Base-by-base conservation (phyloP, 2,113 vertebrate species). In the Pteronura brasiliensis region DNA sequence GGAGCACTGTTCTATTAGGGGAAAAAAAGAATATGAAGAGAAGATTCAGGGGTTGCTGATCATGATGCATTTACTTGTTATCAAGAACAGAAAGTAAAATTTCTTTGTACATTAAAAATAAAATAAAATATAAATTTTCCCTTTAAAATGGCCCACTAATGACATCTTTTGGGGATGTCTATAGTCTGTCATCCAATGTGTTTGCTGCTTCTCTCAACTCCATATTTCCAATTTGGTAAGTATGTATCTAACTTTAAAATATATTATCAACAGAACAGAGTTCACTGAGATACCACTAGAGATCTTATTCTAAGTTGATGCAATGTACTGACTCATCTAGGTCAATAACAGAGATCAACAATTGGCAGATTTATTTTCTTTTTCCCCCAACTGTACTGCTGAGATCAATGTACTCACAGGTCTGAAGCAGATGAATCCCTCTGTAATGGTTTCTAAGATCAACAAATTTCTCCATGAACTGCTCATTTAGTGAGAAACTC, bases 401-500 rank as follows among this genome's bases (percentile, higher is more conserved):
- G 79, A 84, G 39, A 97, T 87, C 92, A 96, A 95, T 93, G 87
- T 93, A 99, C 99, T 99, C 98, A 99, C 99, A 99, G 88, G 99
- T 99, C 83, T 99, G 99, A 95, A 99, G 98, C 42, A 99, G 88
- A 98, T 99, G 99, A 15, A 99, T 99, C 74, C 99, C 99, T 27
- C 98, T 98, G 29, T 99, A 99, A 90, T 98, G 98, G 97, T 99
- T 99, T 96, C 99, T 99, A 31, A 98, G 98, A 5, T 98, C 96
- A 90, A 98, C 98, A 96, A 98, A 99, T 97, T 99, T 99, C 47
- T 98, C 97, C 83, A 97, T 97, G 95, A 99, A 99, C 97, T 99
- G 99, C 97, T 99, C 99, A 47, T 98, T 98, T 95, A 99, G 99
- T 27, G 99, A 99, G 97, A 99, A 99, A 98, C 99, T 99, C 97